A percentile compares a stretch with the other conserved stretches of the same genome.
phyloP scores from a whole-genome alignment of 2,797 vertebrate genomes.

The Bovichtus diacanthus region DNA sequence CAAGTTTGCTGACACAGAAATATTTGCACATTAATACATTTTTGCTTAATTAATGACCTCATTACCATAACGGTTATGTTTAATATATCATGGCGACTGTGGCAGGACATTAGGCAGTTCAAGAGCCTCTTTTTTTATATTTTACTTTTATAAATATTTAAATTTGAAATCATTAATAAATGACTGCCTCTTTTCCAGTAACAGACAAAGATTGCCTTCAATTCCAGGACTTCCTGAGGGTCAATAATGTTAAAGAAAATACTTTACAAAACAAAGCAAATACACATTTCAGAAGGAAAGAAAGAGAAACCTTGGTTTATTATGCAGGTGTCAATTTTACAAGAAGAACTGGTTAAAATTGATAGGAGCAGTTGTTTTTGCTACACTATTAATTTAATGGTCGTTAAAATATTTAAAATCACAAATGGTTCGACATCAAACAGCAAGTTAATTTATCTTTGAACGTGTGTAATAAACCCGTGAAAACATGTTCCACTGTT shows the following conservation, averaged over 20 bases:
- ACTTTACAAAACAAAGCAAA: neutral
- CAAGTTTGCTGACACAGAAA: constrained; percentile 16
- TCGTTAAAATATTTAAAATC: neutral
- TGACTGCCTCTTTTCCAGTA: neutral
- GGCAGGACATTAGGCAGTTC: neutral
- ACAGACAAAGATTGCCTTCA: neutral
- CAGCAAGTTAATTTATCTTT: too few species aligned
- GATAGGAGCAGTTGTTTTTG: neutral
- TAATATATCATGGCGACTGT: constrained; percentile 6
- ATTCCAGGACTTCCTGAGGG: neutral
- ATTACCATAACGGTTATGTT: constrained; percentile 11
- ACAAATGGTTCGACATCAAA: neutral
- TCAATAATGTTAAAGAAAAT: neutral
- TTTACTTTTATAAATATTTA: constrained; percentile 2
- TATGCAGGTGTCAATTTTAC: too few species aligned
- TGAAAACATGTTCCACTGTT: too few species aligned
- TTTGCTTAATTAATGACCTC: constrained; percentile 6
- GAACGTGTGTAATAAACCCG: too few species aligned
- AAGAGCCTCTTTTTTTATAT: neutral
- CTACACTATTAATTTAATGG: neutral
- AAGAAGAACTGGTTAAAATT: neutral
- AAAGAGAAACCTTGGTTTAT: too few species aligned
- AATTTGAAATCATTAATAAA: neutral
- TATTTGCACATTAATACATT: constrained; percentile 20
- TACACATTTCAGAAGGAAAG: neutral